Evolutionary conservation across 1,140 invertebrate species (phyloP).

Genomic region (Lerema accius): DNA sequence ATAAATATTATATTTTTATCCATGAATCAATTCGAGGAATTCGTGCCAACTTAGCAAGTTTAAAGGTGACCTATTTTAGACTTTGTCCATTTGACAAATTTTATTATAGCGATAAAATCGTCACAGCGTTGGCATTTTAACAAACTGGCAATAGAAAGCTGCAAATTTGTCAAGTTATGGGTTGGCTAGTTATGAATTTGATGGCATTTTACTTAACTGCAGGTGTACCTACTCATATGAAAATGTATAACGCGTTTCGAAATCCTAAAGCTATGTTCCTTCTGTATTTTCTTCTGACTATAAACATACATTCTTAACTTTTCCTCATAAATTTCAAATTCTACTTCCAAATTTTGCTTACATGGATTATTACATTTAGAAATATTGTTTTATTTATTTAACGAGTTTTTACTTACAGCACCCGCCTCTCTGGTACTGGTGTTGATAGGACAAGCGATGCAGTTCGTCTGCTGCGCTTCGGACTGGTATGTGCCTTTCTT

Average conservation of each 20-base stretch:
- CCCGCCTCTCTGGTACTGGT: constrained; percentile 94
- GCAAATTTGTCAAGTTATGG: not conserved
- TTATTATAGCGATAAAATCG: constrained; percentile 16
- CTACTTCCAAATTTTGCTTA: not conserved
- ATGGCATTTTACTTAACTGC: too few species aligned
- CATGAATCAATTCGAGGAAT: constrained; percentile 16
- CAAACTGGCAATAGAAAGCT: constrained; percentile 9
- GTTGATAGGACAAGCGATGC: constrained; percentile 95
- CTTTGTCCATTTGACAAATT: constrained; percentile 19
- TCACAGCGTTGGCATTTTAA: constrained; percentile 23
- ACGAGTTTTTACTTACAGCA: constrained; percentile 87
- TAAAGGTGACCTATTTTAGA: constrained; percentile 24
- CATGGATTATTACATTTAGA: not conserved
- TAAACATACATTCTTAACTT: too few species aligned
- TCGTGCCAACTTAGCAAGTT: constrained; percentile 22
- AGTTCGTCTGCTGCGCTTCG: constrained; percentile 93
- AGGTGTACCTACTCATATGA: too few species aligned
- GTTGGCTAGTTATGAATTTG: not conserved
- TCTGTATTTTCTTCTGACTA: too few species aligned
- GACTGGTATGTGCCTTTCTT: constrained; percentile 97
- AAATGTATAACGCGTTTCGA: too few species aligned
- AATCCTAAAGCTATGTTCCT: too few species aligned
- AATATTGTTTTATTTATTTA: not conserved
- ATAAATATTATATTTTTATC: constrained; percentile 4
- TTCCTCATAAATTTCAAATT: not conserved